Evolutionary conservation across 2,797 vertebrate genomes (phyloP).

Genomic region (Neosalanx taihuensis): DNA sequence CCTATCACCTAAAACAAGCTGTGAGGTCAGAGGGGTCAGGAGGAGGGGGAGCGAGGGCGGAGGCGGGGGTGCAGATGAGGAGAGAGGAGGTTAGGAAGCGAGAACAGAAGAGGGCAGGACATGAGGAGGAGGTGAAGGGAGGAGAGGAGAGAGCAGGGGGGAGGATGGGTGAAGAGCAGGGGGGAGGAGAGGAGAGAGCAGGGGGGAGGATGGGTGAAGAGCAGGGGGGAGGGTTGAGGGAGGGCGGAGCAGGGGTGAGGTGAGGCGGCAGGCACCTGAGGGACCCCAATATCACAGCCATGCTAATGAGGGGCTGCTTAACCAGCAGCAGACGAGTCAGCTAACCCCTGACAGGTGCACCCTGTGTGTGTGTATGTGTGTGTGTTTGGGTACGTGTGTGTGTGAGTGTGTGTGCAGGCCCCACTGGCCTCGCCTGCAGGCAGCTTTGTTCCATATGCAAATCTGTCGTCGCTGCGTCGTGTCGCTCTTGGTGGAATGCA

Average conservation of each 20-base stretch:
- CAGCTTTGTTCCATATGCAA: constrained; percentile 78
- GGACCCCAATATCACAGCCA: constrained; percentile 80
- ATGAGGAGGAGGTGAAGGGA: constrained; percentile 35
- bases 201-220: too few relatives aligned
- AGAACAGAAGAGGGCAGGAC: constrained; percentile 38
- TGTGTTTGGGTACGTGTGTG: constrained; percentile 18
- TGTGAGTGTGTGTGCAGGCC: constrained; percentile 40
- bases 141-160: constrained; percentile 36
- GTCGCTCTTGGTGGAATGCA: constrained; percentile 71
- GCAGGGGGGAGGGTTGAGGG: constrained; percentile 25
- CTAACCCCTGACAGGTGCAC: constrained; percentile 79
- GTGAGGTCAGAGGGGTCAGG: constrained; percentile 64
- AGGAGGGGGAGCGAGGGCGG: constrained; percentile 36
- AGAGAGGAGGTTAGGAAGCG: constrained; percentile 18
- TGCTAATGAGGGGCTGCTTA: constrained; percentile 82
- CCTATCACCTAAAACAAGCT: constrained; percentile 72
- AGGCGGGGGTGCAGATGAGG: constrained; percentile 13
- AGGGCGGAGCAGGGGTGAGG: constrained; percentile 56
- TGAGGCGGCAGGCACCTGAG: constrained; percentile 63
- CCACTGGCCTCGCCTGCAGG: constrained; percentile 69
- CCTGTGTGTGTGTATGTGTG: constrained; percentile 17
- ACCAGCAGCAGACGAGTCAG: constrained; percentile 81
- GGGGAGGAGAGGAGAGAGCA: constrained; percentile 52
- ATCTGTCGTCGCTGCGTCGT: constrained; percentile 61
- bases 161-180: constrained; percentile 66